A percentile compares a stretch with the other conserved stretches of the same genome.
phyloP scores from a whole-genome alignment of 2,797 vertebrate species.

The Ambastaia sidthimunki region DNA sequence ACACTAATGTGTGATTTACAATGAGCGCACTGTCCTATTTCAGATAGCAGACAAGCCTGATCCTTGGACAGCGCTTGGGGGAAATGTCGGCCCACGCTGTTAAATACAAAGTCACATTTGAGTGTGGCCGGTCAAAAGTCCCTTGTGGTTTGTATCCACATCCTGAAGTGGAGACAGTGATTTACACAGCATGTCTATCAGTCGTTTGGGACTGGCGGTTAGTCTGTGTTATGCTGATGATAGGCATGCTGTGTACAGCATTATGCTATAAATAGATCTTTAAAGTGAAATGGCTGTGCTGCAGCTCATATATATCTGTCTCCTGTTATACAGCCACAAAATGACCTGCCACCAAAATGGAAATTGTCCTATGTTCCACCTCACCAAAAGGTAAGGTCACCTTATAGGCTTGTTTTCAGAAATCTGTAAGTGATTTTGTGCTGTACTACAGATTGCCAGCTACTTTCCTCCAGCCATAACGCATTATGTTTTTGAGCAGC shows the following conservation, averaged over 20 bases:
- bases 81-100: constrained; percentile 10
- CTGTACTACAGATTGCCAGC: constrained; percentile 61
- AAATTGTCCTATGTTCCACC: constrained; percentile 55
- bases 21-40: constrained; percentile 36
- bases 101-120: constrained; percentile 30
- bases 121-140: constrained; percentile 15
- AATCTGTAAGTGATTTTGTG: constrained; percentile 72
- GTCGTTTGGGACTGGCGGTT: constrained; percentile 11
- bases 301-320: constrained; percentile 27
- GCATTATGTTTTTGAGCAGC: constrained; percentile 68
- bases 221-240: constrained; percentile 28
- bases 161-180: constrained; percentile 38
- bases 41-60: constrained; percentile 26
- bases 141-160: constrained; percentile 28
- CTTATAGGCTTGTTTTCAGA: constrained; percentile 56
- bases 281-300: constrained; percentile 38
- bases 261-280: constrained; percentile 41
- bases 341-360: constrained; percentile 61
- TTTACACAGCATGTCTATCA: constrained; percentile 35
- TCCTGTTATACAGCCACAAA: constrained; percentile 38
- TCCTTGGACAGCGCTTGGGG: constrained; percentile 10
- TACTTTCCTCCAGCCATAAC: constrained; percentile 49
- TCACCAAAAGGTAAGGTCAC: constrained; percentile 65
- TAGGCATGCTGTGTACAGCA: constrained; percentile 36
- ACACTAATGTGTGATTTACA: constrained; percentile 35